Base-by-base conservation (phyloP, 2,888 invertebrate species). In the Criorhina ranunculi region DNA sequence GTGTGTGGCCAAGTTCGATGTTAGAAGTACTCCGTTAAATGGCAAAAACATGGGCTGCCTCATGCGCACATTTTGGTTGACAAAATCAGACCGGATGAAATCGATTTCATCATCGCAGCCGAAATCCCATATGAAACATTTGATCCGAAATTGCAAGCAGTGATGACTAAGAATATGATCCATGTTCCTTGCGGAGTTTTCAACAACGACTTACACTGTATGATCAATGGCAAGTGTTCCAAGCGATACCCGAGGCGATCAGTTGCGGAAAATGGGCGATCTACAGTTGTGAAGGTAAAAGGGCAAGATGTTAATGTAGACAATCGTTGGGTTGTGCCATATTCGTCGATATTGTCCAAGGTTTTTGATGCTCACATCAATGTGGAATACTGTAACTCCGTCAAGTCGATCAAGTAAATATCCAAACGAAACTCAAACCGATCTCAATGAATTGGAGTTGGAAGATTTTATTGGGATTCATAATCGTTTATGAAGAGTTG, bases 151-250 rank as follows among this genome's bases (percentile, higher is more conserved):
- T 37, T 37, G 8, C 37, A 37, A 7, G 37, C 8, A 11, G 2
- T 37, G 37, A 37, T 2, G 29, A n/a, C n/a, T n/a, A n/a, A n/a
- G n/a, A n/a, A n/a, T n/a, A n/a, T n/a, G n/a, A 88, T 89, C 31
- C 90, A 91, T 88, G 89, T 90, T 5, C 90, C 90, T 9, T 90
- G 90, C 86, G 89, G 90, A 12, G 24, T 15, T 6, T 60, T 88
- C 1, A 90, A 90, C 86, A 62, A 44, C 5, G 86, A 87, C 37
- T 89, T 89, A n/a, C 17, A 89, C 87, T 33, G 33, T 33, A 92
- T 91, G 90, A 80, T 86, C 19, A 87, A 90, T 44, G 89, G 89
- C 0, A 87, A 86, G 64, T 92, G 92, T 87, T 77, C 82, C 6
- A 88, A 89, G 73, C 77, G 4, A 29, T 29, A 29, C 29, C 29